Percentiles rank a stretch among this genome's conserved stretches.
phyloP scores from a whole-genome alignment of 2,113 vertebrate species.

The Meleagris gallopavo region DNA sequence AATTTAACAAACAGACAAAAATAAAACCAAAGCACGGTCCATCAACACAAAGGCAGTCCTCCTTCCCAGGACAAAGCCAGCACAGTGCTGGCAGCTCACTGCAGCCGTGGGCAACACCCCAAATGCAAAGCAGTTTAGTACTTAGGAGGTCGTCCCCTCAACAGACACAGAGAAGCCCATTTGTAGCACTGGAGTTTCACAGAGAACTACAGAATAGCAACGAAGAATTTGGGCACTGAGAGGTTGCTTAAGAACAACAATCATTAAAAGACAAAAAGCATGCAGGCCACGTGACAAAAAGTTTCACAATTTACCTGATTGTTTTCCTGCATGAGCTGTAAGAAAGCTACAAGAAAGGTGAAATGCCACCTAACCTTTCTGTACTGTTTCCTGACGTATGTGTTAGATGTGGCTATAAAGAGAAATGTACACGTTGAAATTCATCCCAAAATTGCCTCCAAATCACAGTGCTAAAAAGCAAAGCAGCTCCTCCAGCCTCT shows the following conservation, averaged over 20 bases:
- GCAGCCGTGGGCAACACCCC: background rate
- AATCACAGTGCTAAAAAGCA: background rate
- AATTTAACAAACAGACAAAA: too few species aligned
- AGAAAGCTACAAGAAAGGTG: conserved; percentile 32
- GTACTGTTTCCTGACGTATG: background rate
- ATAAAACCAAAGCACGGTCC: background rate
- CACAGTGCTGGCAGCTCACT: background rate
- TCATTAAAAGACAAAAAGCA: background rate
- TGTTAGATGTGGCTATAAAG: conserved; percentile 15
- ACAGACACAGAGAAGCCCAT: background rate
- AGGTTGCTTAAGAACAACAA: conserved; percentile 3
- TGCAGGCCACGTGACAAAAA: background rate
- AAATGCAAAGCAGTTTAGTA: background rate
- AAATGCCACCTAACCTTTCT: conserved; percentile 47
- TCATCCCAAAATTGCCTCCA: background rate
- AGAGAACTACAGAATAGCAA: background rate
- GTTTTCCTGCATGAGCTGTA: conserved; percentile 12
- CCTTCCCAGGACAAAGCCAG: background rate
- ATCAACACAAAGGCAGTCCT: background rate
- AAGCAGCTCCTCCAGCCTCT: background rate
- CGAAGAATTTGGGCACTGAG: fast-evolving
- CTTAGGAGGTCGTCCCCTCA: background rate
- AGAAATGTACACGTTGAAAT: background rate
- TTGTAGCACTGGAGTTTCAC: conserved; percentile 48
- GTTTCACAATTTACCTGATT: conserved; percentile 13